Evolutionary conservation across 2,888 invertebrate species (phyloP).

Genomic region (Anagyrus pseudococci): DNA sequence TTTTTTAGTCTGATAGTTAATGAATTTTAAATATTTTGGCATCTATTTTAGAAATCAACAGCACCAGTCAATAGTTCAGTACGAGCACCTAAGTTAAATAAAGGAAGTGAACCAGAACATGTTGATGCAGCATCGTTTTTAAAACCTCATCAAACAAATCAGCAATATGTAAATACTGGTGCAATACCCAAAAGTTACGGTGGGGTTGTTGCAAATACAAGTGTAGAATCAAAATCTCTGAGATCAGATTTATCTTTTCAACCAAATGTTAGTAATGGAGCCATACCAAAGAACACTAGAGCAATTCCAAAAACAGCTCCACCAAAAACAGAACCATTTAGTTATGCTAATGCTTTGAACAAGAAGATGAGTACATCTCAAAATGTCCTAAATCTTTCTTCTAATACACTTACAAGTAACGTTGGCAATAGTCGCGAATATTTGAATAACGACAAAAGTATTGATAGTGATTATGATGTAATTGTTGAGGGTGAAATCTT

Average conservation of each 20-base stretch:
- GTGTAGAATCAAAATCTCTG: neutral
- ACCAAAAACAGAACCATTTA: conserved; percentile 13
- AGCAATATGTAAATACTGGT: neutral
- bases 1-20: neutral
- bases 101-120: neutral
- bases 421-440: neutral
- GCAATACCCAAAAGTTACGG: neutral
- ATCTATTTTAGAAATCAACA: too few relatives aligned
- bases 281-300: too few relatives aligned
- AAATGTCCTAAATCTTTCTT: neutral
- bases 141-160: neutral
- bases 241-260: neutral
- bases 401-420: neutral
- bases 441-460: neutral
- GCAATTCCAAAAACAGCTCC: too few relatives aligned
- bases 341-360: conserved; percentile 21
- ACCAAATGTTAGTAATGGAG: neutral
- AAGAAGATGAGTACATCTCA: neutral
- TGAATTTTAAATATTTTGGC: too few relatives aligned
- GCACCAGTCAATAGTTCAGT: too few relatives aligned
- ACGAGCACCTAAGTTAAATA: neutral
- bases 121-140: neutral
- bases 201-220: neutral
- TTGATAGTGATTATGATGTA: too few relatives aligned
- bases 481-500: too few relatives aligned